Evolutionary conservation across 2,797 vertebrate genomes (phyloP).

Genomic region (Cyclura pinguis): DNA sequence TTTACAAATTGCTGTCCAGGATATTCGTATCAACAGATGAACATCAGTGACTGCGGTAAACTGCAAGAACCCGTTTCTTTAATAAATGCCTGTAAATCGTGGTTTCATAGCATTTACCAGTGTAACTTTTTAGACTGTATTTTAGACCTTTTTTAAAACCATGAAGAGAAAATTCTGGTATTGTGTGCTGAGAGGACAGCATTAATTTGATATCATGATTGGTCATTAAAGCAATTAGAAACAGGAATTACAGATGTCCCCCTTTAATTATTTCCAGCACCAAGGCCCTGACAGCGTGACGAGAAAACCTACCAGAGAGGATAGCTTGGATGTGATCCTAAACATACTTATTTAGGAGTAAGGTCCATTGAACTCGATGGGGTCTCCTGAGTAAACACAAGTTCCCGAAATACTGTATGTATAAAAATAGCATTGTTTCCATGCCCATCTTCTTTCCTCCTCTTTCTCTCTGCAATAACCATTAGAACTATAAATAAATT

Average conservation of each 20-base stretch:
- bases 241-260: constrained; percentile 42
- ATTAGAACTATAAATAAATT: neutral
- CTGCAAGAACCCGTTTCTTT: constrained; percentile 14
- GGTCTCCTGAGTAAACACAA: neutral
- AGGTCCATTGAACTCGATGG: neutral
- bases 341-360: neutral
- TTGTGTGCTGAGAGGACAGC: constrained; percentile 38
- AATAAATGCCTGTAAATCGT: constrained; percentile 54
- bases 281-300: constrained; percentile 51
- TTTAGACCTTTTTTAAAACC: constrained; percentile 41
- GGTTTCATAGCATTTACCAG: constrained; percentile 34
- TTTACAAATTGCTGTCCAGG: neutral
- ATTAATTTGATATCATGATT: neutral
- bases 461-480: neutral
- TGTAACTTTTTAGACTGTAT: constrained; percentile 49
- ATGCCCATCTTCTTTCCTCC: neutral
- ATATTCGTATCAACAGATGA: neutral
- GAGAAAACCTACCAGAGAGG: constrained; percentile 49
- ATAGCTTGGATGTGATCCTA: constrained; percentile 5
- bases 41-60: neutral
- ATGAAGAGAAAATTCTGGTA: constrained; percentile 61
- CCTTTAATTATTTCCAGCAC: constrained; percentile 61
- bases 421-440: rapidly evolving
- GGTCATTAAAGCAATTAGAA: neutral
- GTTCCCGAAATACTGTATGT: constrained; percentile 22